Base-by-base conservation (phyloP, 2,888 invertebrate species). In the Nomada hirtipes region DNA sequence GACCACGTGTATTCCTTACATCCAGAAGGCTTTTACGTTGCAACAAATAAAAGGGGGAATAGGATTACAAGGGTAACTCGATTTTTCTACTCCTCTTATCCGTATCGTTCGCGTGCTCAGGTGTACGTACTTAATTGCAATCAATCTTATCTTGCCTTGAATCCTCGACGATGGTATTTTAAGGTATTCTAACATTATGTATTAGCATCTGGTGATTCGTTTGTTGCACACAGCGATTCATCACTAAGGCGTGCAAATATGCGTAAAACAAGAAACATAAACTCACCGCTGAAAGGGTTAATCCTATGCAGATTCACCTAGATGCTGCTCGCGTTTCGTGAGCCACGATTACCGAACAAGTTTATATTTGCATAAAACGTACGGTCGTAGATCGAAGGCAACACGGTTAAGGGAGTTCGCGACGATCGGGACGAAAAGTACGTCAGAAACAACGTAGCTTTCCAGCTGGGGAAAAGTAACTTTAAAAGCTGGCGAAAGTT, bases 341-440 rank as follows among this genome's bases (percentile, higher is more conserved):
- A 44, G 36, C 57, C 15, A 55, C 13, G 44, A 20, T n/a, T 15
- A 26, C 4, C 15, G 4, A 29, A 2, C 53, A n/a, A 52, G 63
- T 63, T 64, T 42, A 36, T n/a, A 73, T 65, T 73, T 65, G 36
- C 73, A 73, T 73, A 50, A 65, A 47, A 65, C 36, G 15, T 11
- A 23, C 23, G 57, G 13, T 15, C 26, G 59, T 61, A 42, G 42
- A 42, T 36, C 18, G 61, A 26, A 4, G 42, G 2, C 1, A 61
- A 26, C 23, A 15, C 47, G 47, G 15, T 47, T 23, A 26, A 26
- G 57, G 23, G 57, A 57, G n/a, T n/a, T 23, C n/a, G 55, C 3
- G 53, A 20, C 47, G 52, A 20, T 4, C 20, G 52, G 61, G 10
- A 4, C 15, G 53, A 7, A 67, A 53, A 13, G 53, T 36, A 11